These are phyloP conservation scores for Drosophila acutilabella DNA, from an alignment of 2,888 invertebrate species.

Conservation along the genomic window DNA sequence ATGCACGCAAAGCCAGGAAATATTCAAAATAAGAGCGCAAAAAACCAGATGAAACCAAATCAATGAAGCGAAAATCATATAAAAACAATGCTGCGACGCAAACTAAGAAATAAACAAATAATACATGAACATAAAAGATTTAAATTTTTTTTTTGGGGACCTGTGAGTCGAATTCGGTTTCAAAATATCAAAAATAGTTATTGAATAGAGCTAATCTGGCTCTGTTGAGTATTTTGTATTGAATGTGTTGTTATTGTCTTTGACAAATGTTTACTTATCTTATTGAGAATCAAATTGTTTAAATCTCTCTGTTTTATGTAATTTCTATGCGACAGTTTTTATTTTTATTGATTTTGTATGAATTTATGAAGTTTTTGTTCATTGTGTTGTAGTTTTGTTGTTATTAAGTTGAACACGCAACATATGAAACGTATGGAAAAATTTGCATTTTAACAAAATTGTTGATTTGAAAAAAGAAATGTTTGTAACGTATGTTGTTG, in stretches of 20 bases:
- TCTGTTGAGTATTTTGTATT: slow-evolving; percentile 9
- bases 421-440: slow-evolving; percentile 65
- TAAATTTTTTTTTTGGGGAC: slow-evolving; percentile 7
- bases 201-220: slow-evolving; percentile 16
- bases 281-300: slow-evolving; percentile 4
- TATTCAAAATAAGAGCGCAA: neutral
- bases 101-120: slow-evolving; percentile 3
- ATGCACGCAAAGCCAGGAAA: slow-evolving; percentile 49
- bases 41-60: slow-evolving; percentile 12
- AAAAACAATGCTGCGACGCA: slow-evolving; percentile 20
- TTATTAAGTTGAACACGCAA: slow-evolving; percentile 60
- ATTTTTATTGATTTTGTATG: slow-evolving; percentile 26
- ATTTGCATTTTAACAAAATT: slow-evolving; percentile 64
- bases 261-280: slow-evolving; percentile 3
- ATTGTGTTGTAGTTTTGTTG: slow-evolving; percentile 39
- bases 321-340: slow-evolving; percentile 8
- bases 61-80: slow-evolving; percentile 24
- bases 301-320: slow-evolving; percentile 10
- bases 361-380: slow-evolving; percentile 32
- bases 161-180: slow-evolving; percentile 22
- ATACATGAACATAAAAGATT: slow-evolving; percentile 2
- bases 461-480: slow-evolving; percentile 63
- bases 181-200: slow-evolving; percentile 42
- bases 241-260: neutral
- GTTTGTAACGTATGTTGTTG: slow-evolving; percentile 57